Base-by-base conservation (phyloP, 2,113 vertebrate genomes). In the Amphiprion percula region DNA sequence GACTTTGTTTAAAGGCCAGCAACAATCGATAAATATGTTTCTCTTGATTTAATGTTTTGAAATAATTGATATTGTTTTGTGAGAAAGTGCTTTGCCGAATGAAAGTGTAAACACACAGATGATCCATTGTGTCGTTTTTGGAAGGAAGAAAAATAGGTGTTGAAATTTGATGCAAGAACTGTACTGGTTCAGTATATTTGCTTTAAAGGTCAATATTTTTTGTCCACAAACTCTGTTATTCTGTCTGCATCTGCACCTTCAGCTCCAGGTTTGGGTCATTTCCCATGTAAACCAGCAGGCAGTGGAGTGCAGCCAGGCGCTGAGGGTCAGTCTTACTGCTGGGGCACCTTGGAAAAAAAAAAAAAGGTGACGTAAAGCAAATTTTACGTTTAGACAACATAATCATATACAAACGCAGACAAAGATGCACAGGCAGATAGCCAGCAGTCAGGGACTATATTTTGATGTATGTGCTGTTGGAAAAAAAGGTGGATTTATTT, bases 251-350 rank as follows among this genome's bases (percentile, higher is more conserved):
- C 41, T 21, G 84, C 79, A 95, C 94, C 95, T 94, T 88, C 44
- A 85, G 78, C 77, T 95, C 92, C 78, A 95, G 74, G 1, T 86
- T 82, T 80, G 92, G 87, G 80, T 94, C 88, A 4, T 86, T 83
- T 87, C 88, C 91, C 84, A 93, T 82, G 74, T 95, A 91, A 8
- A 97, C 89, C 50, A 98, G 94, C 54, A 95, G 82, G 86, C 96
- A 97, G 82, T 99, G 97, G 70, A 99, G 88, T 0, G 92, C 91
- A 0, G 97, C 97, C 87, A 99, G 56, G 55, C 92, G 94, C 72
- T 96, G 96, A 0, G 89, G 90, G 82, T 97, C 97, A 1, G 0
- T 86, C 72, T 68, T 72, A 53, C 93, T 88, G 49, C 66, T 84
- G 83, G 84, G 70, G 73, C 83, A 85, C 79, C 90, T 90, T 86